Evolutionary conservation across 2,113 vertebrate species (phyloP).

Genomic region (Bufo gargarizans): DNA sequence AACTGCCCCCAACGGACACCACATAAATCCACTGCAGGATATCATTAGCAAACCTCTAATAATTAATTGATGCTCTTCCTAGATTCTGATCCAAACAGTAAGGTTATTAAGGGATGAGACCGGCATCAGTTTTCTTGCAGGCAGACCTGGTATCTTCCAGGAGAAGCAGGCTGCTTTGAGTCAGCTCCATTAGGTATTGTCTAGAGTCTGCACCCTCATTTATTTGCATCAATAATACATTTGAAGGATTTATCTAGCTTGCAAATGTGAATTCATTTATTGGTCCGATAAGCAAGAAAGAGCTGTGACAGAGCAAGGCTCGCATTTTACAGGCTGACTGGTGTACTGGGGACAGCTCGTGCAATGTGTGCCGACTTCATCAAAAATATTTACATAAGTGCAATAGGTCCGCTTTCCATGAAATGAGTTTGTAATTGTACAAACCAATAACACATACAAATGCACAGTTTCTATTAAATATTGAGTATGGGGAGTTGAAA

Average conservation of each 20-base stretch:
- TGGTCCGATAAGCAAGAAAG: conserved; percentile 73
- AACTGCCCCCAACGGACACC: neutral
- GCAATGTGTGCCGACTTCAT: conserved; percentile 59
- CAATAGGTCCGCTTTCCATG: conserved; percentile 51
- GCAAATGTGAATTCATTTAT: conserved; percentile 81
- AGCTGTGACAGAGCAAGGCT: conserved; percentile 58
- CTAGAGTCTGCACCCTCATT: conserved; percentile 78
- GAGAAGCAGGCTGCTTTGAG: conserved; percentile 73
- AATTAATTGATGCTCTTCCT: conserved; percentile 58
- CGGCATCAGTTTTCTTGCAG: conserved; percentile 78
- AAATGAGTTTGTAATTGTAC: conserved; percentile 49
- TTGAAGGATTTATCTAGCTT: conserved; percentile 84
- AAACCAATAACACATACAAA: conserved; percentile 44
- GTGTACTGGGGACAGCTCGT: conserved; percentile 51
- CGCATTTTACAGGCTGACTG: conserved; percentile 56
- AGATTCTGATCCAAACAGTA: conserved; percentile 50
- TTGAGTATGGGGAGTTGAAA: conserved; percentile 33
- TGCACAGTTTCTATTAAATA: conserved; percentile 27
- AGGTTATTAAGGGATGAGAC: conserved; percentile 82
- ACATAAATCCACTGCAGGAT: neutral
- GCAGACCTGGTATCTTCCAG: conserved; percentile 70
- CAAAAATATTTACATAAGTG: conserved; percentile 55
- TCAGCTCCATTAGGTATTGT: conserved; percentile 80
- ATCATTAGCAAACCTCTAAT: conserved; percentile 55
- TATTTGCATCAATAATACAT: conserved; percentile 82